Evolutionary conservation across 2,888 invertebrate genomes (phyloP).

Genomic region (Aphidoletes aphidimyza): DNA sequence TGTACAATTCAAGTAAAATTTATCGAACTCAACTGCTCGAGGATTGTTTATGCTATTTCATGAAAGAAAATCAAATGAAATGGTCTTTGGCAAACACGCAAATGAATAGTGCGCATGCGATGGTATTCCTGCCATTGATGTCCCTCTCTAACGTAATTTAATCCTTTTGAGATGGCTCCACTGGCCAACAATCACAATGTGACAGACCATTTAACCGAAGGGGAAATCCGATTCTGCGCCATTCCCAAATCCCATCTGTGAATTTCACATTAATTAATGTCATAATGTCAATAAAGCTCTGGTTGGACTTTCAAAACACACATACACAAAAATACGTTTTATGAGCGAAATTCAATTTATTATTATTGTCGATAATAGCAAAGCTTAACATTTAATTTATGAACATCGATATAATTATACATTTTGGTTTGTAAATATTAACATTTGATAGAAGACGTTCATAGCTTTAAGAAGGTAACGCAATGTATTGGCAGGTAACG

Average conservation of each 20-base stretch:
- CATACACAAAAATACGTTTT: too few species aligned
- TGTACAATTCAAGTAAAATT: neutral
- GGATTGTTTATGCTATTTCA: constrained; percentile 1
- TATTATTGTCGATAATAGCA: neutral
- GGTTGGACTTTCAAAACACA: too few species aligned
- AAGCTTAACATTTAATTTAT: constrained; percentile 9
- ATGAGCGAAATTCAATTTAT: too few species aligned
- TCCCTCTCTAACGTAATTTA: too few species aligned
- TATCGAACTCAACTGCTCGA: neutral
- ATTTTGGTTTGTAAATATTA: neutral
- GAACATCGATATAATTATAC: constrained; percentile 1
- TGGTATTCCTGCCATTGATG: neutral
- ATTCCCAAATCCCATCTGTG: too few species aligned
- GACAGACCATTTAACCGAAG: neutral
- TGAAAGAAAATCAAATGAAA: neutral
- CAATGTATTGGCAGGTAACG: neutral
- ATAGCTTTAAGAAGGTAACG: neutral
- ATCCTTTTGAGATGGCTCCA: too few species aligned
- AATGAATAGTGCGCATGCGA: neutral
- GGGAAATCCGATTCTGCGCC: neutral
- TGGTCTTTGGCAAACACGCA: neutral
- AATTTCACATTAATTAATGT: too few species aligned
- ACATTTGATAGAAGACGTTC: neutral
- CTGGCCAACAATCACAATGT: too few species aligned
- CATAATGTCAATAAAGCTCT: too few species aligned